phyloP scores from a whole-genome alignment of 2,888 invertebrate species.

The Troides helena region DNA sequence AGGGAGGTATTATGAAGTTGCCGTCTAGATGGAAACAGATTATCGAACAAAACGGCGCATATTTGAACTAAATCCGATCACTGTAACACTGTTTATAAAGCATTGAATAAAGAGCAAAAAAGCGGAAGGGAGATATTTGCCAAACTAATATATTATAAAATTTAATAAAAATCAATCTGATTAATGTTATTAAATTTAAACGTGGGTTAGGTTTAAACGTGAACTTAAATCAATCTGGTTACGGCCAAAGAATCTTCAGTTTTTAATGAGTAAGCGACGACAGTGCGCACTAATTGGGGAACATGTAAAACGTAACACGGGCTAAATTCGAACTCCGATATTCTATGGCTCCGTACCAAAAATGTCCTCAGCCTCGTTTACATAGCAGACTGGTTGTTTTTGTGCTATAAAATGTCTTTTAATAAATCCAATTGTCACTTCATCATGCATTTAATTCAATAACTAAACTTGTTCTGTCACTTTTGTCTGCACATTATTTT shows the following conservation, averaged over 20 bases:
- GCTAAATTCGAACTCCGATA: slow-evolving; percentile 27
- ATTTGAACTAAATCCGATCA: too few species aligned
- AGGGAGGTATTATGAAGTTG: too few species aligned
- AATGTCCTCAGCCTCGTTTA: slow-evolving; percentile 16
- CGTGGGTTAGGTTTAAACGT: slow-evolving; percentile 7
- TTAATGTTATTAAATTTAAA: too few species aligned
- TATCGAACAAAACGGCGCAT: too few species aligned
- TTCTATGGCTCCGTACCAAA: slow-evolving; percentile 26
- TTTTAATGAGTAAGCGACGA: slow-evolving; percentile 46
- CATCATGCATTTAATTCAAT: slow-evolving; percentile 8
- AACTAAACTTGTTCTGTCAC: slow-evolving; percentile 6
- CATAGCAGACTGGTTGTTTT: slow-evolving; percentile 14
- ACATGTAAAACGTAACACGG: slow-evolving; percentile 41
- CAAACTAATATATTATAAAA: too few species aligned
- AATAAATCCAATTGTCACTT: slow-evolving; percentile 14
- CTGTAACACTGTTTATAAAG: too few species aligned
- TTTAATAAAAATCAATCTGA: too few species aligned
- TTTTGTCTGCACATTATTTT: neutral
- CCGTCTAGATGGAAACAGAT: too few species aligned
- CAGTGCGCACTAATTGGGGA: slow-evolving; percentile 40
- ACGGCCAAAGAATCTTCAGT: slow-evolving; percentile 52
- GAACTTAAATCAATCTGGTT: slow-evolving; percentile 1
- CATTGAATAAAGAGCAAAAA: too few species aligned
- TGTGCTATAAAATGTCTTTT: slow-evolving; percentile 16
- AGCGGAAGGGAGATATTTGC: too few species aligned